Base-by-base conservation (phyloP, 2,113 vertebrate genomes). In the Vulpes ferrilata region DNA sequence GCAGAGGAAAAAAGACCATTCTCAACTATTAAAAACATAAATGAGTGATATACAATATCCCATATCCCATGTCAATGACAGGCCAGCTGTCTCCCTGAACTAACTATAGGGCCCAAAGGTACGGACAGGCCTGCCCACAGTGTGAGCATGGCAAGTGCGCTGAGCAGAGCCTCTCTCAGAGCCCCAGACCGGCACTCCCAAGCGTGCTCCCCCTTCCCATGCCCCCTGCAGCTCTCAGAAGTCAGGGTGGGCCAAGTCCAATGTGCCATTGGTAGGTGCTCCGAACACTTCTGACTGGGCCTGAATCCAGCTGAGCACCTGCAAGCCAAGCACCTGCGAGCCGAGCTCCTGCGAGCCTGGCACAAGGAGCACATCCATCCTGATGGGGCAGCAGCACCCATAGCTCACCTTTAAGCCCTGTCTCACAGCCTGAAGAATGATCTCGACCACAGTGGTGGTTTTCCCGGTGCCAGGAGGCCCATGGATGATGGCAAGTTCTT, bases 381-480 rank as follows among this genome's bases (percentile, higher is more conserved):
- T 20, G 30, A 4, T 0, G 0, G 3, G 53, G n/a, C 20, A 1
- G 1, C 1, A 0, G 38, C 0, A 0, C 7, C 35, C 13, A 4
- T 7, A 43, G 32, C 95, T 84, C 97, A 99, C 99, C 98, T 99
- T 99, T 57, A 99, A 98, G 90, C 99, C 99, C 96, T 98, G 99
- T 95, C 99, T 99, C 67, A 99, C 99, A 6, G 99, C 99, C 94
- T 99, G 99, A 59, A 99, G 98, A 92, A 99, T 99, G 80, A 99
- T 98, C 97, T 99, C 99, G 9, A 99, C 99, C 88, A 99, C 98
- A 0, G 99, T 99, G 0, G 99, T 99, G 71, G 99, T 99, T 96
- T 99, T 99, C 22, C 99, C 99, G 0, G 99, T 99, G 80, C 99
- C 99, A 0, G 99, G 99, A 0, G 99, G 99, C 3, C 99, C 99